These are phyloP conservation scores for Oophaga sylvatica DNA, from an alignment of 2,797 vertebrate species.

Conservation along the genomic window DNA sequence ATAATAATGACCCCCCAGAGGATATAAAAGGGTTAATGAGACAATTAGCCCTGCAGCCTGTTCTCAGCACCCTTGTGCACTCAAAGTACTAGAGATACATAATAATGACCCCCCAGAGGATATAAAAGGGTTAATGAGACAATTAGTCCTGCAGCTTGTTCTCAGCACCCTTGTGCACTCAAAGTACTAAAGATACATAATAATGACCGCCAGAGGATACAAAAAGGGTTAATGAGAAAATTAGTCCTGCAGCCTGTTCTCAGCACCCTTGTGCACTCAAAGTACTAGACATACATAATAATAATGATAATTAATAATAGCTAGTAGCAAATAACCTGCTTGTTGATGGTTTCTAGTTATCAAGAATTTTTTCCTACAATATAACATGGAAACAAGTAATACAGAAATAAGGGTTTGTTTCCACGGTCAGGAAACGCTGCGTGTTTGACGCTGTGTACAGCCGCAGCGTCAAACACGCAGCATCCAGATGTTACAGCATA, in stretches of 20 bases:
- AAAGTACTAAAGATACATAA: not conserved
- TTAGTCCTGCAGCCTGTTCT: not conserved
- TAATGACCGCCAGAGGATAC: too few relatives aligned
- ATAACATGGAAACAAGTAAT: not conserved
- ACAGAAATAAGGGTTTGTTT: not conserved
- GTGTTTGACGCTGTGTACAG: too few relatives aligned
- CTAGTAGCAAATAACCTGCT: not conserved
- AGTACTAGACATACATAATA: not conserved
- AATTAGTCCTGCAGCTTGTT: not conserved
- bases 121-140: too few relatives aligned
- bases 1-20: too few relatives aligned
- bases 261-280: not conserved
- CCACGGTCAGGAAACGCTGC: too few relatives aligned
- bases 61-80: not conserved
- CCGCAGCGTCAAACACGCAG: too few relatives aligned
- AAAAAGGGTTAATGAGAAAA: not conserved
- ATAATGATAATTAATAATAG: not conserved
- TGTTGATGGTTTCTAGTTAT: not conserved
- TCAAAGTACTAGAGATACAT: not conserved
- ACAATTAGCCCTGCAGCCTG: not conserved
- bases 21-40: too few relatives aligned
- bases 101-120: too few relatives aligned
- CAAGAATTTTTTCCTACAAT: not conserved
- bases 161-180: not conserved
- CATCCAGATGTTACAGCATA: too few relatives aligned